Conservation (phyloP, 1,140 invertebrate species). For the Caenorhabditis elegans region WBcel235 BX284606.5:12050001-12050500, state of each 20-base stretch:
- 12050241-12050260: constrained; percentile 12
- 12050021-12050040: constrained; percentile 11
- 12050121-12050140: neutral
- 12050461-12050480: too few relatives aligned
- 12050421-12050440: constrained; percentile 26
- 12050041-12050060: constrained; percentile 21
- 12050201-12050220: constrained; percentile 8
- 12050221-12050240: constrained; percentile 30
- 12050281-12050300: neutral
- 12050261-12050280: neutral
- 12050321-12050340: constrained; percentile 5
- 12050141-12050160: too few relatives aligned
- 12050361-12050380: too few relatives aligned
- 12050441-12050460: neutral
- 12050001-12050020: constrained; percentile 11
- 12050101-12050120: neutral
- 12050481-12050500: neutral
- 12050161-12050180: neutral
- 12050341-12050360: neutral
- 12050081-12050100: too few relatives aligned
- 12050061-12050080: neutral
- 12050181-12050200: neutral
- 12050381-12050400: constrained; percentile 28
- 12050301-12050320: constrained; percentile 32
- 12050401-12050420: constrained; percentile 28